Percentiles rank a stretch among this genome's conserved stretches.
Conservation (phyloP, 2,797 vertebrate genomes). For the Tapirus indicus region DNA sequence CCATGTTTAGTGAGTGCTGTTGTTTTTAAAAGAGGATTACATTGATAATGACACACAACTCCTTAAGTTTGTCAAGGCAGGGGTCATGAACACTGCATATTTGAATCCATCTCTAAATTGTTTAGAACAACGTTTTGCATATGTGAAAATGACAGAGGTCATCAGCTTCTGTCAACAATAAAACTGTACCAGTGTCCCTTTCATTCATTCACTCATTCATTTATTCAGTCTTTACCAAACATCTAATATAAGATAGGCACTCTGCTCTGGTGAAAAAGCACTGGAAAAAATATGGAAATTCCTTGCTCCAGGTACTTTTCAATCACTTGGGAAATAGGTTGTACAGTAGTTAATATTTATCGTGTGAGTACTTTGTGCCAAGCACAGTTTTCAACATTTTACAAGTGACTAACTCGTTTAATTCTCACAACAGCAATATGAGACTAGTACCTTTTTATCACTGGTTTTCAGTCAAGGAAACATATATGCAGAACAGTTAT, state of each 20-base stretch:
- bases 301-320: neutral
- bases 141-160: neutral
- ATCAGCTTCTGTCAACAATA: neutral
- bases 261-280: neutral
- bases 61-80: neutral
- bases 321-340: neutral
- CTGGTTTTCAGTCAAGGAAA: neutral
- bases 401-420: neutral
- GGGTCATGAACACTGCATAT: neutral
- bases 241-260: accelerated
- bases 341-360: neutral
- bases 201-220: neutral
- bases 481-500: neutral
- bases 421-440: neutral
- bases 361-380: neutral
- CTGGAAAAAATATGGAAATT: neutral
- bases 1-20: neutral
- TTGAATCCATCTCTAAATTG: neutral
- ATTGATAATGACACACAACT: neutral
- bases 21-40: neutral
- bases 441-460: neutral
- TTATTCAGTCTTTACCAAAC: neutral
- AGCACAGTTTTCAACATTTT: neutral
- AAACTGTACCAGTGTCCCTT: neutral
- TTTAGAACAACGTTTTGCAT: neutral